phyloP scores from a whole-genome alignment of 2,113 vertebrate species.

The Sapayoa aenigma region DNA sequence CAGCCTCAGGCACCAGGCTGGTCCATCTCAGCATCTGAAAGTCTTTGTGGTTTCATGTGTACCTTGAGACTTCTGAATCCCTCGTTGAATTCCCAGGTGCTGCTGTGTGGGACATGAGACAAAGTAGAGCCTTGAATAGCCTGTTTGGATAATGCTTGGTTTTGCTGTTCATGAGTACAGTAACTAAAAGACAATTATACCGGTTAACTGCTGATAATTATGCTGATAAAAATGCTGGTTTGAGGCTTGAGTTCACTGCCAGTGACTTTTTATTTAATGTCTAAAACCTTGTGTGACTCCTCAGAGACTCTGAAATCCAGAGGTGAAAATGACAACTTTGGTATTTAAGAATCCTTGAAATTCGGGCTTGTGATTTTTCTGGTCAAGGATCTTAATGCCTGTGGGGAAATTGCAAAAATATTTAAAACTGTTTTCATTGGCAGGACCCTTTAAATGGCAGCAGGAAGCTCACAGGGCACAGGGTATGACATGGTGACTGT shows the following conservation, averaged over 20 bases:
- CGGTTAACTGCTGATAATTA: too few species aligned
- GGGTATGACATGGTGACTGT: background rate
- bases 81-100: too few species aligned
- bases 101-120: too few species aligned
- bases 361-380: background rate
- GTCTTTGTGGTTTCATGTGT: background rate
- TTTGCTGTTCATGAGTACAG: too few species aligned
- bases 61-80: background rate
- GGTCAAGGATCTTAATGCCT: background rate
- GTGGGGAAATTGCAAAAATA: background rate
- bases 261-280: background rate
- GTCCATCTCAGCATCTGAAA: background rate
- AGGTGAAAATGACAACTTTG: background rate
- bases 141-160: background rate
- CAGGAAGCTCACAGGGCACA: background rate
- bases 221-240: too few species aligned
- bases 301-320: background rate
- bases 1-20: background rate
- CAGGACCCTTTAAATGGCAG: background rate
- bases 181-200: too few species aligned
- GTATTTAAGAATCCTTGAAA: background rate
- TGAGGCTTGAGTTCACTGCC: background rate
- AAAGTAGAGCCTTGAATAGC: background rate
- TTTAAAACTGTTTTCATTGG: background rate
- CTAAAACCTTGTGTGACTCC: background rate